Conservation (phyloP, 1,140 invertebrate species). For the Micrasema minimum region DNA sequence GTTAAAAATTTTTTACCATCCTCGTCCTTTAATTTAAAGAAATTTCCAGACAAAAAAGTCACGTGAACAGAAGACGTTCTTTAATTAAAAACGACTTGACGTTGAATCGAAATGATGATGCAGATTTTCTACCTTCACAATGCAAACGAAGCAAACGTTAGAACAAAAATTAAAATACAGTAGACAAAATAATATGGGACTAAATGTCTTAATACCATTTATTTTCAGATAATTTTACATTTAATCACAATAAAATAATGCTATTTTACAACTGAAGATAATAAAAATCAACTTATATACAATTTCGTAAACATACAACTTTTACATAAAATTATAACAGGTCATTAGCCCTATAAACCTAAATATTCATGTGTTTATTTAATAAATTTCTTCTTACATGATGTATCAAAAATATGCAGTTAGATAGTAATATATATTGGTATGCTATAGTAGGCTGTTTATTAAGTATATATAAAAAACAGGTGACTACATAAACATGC, state of each 20-base stretch:
- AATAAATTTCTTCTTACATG: too few relatives aligned
- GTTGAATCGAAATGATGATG: slow-evolving; percentile 8
- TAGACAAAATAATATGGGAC: not conserved
- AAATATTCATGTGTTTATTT: too few relatives aligned
- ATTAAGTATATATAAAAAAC: too few relatives aligned
- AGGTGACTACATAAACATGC: too few relatives aligned
- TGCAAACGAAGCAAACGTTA: slow-evolving; percentile 21
- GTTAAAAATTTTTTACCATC: too few relatives aligned
- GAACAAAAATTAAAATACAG: not conserved
- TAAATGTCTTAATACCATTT: slow-evolving; percentile 18
- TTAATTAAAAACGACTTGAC: slow-evolving; percentile 13
- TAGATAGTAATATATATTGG: too few relatives aligned
- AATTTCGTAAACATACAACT: slow-evolving; percentile 25
- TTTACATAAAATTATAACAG: slow-evolving; percentile 24
- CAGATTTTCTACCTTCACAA: not conserved
- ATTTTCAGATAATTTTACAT: slow-evolving; percentile 30
- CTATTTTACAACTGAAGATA: slow-evolving; percentile 15
- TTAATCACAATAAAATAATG: slow-evolving; percentile 29
- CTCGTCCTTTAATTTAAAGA: too few relatives aligned
- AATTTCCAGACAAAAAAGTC: slow-evolving; percentile 48
- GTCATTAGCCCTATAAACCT: too few relatives aligned
- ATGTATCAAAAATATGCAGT: too few relatives aligned
- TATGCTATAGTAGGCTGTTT: too few relatives aligned
- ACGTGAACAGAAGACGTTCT: slow-evolving; percentile 46
- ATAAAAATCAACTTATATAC: slow-evolving; percentile 9